Evolutionary conservation across 1,140 invertebrate genomes (phyloP), one percentile per base, ranked within the genome.

Genomic region (Antheraea pernyi): DNA sequence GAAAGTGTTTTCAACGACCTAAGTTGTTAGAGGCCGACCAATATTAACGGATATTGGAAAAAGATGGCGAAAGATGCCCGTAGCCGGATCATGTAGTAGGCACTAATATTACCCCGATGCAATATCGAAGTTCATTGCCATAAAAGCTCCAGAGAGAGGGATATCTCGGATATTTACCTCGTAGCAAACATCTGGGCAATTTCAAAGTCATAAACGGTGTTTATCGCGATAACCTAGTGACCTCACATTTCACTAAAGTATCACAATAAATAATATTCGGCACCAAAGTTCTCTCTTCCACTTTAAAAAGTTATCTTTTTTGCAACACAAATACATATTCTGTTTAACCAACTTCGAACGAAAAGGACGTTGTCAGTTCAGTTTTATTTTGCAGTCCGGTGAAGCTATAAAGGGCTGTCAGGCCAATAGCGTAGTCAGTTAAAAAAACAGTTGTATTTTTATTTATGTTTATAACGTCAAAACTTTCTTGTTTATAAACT

Each of bases 1-100:
- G 74, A 71, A 81, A 78, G 76, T 78, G 77, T 76, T 78, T 75
- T 58, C 46, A 78, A 77, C 76, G 69, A 77, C 76, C 65, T 77
- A 74, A 79, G 74, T 81, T 78, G 81, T 84, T 82, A 80, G 78
- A 67, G 69, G 72, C 69, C 74, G 62, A 59, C 68, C 72, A 76
- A 82, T 86, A 84, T 84, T 85, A 85, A 73, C 79, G 80, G 79
- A 84, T 87, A 87, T 87, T 83, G 85, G 83, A 81, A 83, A 86
- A 83, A 82, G 80, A 86, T 82, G 80, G 80, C 80, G 77, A 53
- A 83, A 83, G 76, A 83, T 72, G 79, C 74, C 70, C 80, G 75
- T 81, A 77, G 75, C 71, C 80, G 82, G 79, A 84, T 85, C 81
- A 85, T 77, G 72, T 76, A 80, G 80, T 80, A 79, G 81, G 69